These are phyloP conservation scores for Microctonus hyperodae DNA, from an alignment of 2,888 invertebrate genomes.

Conservation along the genomic window DNA sequence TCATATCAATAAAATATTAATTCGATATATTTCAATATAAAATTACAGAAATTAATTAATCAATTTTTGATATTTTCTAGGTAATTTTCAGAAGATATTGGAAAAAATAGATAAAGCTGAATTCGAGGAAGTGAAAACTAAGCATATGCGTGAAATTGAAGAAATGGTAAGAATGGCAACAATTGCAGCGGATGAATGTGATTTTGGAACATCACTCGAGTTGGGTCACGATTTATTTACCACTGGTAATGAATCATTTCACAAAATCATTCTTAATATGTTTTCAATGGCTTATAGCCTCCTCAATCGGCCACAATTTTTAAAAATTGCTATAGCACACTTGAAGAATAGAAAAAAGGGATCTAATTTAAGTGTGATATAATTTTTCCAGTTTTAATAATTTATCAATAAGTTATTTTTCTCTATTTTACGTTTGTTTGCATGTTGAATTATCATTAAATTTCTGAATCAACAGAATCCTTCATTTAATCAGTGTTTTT, in stretches of 20 bases:
- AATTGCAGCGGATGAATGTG: slow-evolving; percentile 93
- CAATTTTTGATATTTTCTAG: slow-evolving; percentile 63
- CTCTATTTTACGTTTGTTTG: not conserved
- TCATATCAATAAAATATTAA: not conserved
- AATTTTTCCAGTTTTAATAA: slow-evolving; percentile 11
- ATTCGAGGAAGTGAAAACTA: slow-evolving; percentile 68
- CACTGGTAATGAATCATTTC: slow-evolving; percentile 74
- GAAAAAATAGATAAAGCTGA: slow-evolving; percentile 70
- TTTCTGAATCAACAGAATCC: no score
- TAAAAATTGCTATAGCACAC: slow-evolving; percentile 78
- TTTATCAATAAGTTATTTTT: not conserved
- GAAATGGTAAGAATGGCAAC: slow-evolving; percentile 83
- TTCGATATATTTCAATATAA: not conserved
- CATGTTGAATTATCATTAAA: no score
- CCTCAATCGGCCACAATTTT: slow-evolving; percentile 75
- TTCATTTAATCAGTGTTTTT: no score
- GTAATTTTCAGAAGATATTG: slow-evolving; percentile 74
- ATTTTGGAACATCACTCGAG: slow-evolving; percentile 93
- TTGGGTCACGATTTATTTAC: slow-evolving; percentile 86
- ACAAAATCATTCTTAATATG: slow-evolving; percentile 71
- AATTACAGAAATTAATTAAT: slow-evolving; percentile 5
- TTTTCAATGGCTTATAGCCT: slow-evolving; percentile 80
- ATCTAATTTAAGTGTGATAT: slow-evolving; percentile 64
- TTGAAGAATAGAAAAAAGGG: slow-evolving; percentile 74
- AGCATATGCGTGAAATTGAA: slow-evolving; percentile 75